Percentiles rank a stretch among this genome's conserved stretches.
phyloP scores from a whole-genome alignment of 1,140 invertebrate species.

The Heliconius eleuchia region DNA sequence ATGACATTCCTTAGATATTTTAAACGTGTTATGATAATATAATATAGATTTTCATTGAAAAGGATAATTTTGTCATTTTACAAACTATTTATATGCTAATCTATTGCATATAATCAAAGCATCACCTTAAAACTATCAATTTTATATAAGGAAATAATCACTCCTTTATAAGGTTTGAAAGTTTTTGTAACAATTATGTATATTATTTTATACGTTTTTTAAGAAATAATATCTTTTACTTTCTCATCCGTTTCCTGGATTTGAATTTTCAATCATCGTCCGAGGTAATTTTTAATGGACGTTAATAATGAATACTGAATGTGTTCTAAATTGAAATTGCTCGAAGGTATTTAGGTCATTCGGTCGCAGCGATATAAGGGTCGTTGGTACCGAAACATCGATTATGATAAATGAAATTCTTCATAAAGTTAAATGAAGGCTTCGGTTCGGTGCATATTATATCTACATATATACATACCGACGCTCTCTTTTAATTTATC shows the following conservation, averaged over 20 bases:
- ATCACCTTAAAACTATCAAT: background rate
- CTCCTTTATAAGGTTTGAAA: background rate
- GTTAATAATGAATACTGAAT: conserved; percentile 26
- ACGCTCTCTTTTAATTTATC: background rate
- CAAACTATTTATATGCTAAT: conserved; percentile 31
- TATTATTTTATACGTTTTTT: background rate
- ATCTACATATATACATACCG: background rate
- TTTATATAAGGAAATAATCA: conserved; percentile 4
- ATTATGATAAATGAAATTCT: conserved; percentile 42
- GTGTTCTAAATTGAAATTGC: conserved; percentile 34
- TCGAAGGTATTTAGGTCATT: conserved; percentile 38
- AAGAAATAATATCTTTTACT: background rate
- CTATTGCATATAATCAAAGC: conserved; percentile 2
- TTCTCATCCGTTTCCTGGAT: conserved; percentile 26
- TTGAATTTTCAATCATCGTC: conserved; percentile 24
- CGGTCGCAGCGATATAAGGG: conserved; percentile 35
- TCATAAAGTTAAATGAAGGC: conserved; percentile 18
- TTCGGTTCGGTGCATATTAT: background rate
- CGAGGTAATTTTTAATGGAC: conserved; percentile 30
- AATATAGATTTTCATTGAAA: conserved; percentile 27
- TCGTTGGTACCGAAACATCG: conserved; percentile 34
- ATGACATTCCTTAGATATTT: conserved; percentile 38
- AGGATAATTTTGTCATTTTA: conserved; percentile 23
- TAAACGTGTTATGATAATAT: conserved; percentile 34
- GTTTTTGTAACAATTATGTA: background rate